Evolutionary conservation across 2,888 invertebrate species (phyloP).

Genomic region (Malthinus seriepunctatus): DNA sequence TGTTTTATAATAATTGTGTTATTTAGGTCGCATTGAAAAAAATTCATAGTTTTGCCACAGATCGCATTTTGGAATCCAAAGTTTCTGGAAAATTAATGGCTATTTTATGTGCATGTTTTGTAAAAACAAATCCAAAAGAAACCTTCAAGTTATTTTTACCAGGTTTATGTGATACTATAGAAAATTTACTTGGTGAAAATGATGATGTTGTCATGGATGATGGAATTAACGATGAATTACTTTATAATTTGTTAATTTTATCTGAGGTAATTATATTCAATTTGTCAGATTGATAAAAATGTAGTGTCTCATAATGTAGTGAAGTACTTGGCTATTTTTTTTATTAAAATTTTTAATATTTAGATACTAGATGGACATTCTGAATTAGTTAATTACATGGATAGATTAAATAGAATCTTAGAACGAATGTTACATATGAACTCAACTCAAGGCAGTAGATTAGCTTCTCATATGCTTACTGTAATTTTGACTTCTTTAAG

Average conservation of each 20-base stretch:
- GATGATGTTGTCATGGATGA: slow-evolving; percentile 74
- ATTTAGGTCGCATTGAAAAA: slow-evolving; percentile 70
- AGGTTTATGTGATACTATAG: slow-evolving; percentile 68
- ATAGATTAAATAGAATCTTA: slow-evolving; percentile 67
- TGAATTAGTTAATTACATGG: slow-evolving; percentile 67
- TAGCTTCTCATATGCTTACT: slow-evolving; percentile 65
- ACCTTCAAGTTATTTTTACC: slow-evolving; percentile 76
- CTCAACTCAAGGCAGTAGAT: slow-evolving; percentile 66
- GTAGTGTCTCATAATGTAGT: not conserved
- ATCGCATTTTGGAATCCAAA: slow-evolving; percentile 79
- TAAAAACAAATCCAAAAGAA: slow-evolving; percentile 68
- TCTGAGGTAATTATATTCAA: slow-evolving; percentile 59
- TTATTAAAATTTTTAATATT: slow-evolving; percentile 30
- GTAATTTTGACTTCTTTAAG: slow-evolving; percentile 65
- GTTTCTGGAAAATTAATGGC: slow-evolving; percentile 83
- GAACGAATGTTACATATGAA: slow-evolving; percentile 71
- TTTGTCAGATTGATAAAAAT: not conserved
- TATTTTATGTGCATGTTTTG: slow-evolving; percentile 69
- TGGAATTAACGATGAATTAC: slow-evolving; percentile 74
- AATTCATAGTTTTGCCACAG: slow-evolving; percentile 72
- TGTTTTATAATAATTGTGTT: slow-evolving; percentile 4
- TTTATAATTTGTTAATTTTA: slow-evolving; percentile 76
- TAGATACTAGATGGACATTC: slow-evolving; percentile 67
- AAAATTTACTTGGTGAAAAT: slow-evolving; percentile 62
- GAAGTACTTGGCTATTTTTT: not conserved